Conservation (phyloP, 1,140 invertebrate genomes). For the Dreissena rostriformis region DNA sequence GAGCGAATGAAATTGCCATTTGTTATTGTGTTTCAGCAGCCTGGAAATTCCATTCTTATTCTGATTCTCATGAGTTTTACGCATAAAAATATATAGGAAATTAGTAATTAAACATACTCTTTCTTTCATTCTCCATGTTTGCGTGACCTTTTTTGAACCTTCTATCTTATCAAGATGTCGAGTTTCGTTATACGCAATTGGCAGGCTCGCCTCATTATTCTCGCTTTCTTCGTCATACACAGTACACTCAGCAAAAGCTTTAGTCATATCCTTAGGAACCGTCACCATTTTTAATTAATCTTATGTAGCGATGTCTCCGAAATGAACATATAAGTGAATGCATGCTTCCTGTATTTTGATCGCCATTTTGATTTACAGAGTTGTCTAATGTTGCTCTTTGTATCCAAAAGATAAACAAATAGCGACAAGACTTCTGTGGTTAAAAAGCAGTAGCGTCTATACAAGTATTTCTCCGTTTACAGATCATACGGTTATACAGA, state of each 20-base stretch:
- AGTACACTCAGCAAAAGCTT: slow-evolving; percentile 23
- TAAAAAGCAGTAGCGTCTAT: no score
- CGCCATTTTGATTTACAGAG: no score
- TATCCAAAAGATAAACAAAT: no score
- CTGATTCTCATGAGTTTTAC: not conserved
- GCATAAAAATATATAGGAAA: not conserved
- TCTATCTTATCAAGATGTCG: slow-evolving; percentile 90
- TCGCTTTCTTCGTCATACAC: slow-evolving; percentile 73
- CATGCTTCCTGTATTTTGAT: no score
- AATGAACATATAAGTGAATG: no score
- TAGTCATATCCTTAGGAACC: slow-evolving; percentile 45
- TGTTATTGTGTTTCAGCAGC: no score
- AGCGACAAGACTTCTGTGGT: no score
- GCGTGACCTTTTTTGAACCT: slow-evolving; percentile 87
- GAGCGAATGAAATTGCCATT: no score
- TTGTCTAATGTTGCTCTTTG: no score
- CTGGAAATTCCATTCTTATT: no score
- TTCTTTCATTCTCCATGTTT: slow-evolving; percentile 95
- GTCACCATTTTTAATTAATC: slow-evolving; percentile 3
- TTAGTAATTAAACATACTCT: slow-evolving; percentile 84
- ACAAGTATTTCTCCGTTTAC: no score
- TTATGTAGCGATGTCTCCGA: not conserved
- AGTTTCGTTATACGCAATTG: slow-evolving; percentile 82
- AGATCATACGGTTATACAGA: no score
- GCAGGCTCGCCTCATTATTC: slow-evolving; percentile 69